phyloP scores from a whole-genome alignment of 1,140 invertebrate genomes.

The Frieseomelitta varia region DNA sequence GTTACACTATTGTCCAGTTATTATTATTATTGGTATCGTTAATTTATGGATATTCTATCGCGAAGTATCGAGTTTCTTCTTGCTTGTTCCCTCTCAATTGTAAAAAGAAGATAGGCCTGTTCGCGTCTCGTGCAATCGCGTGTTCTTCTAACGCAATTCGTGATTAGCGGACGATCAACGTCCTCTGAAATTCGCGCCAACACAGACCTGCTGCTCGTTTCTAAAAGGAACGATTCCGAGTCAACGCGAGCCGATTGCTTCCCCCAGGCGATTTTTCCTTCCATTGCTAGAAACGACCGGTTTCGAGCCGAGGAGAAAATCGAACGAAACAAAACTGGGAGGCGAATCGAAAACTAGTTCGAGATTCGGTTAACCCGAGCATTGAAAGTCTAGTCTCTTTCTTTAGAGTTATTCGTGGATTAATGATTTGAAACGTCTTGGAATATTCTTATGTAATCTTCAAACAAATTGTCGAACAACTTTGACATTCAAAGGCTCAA shows the following conservation, averaged over 20 bases:
- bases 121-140: constrained; percentile 67
- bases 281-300: constrained; percentile 16
- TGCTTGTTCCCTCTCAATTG: too few relatives aligned
- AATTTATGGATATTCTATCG: too few relatives aligned
- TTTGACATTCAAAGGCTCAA: too few relatives aligned
- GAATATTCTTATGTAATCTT: too few relatives aligned
- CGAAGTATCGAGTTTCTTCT: too few relatives aligned
- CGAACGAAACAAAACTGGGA: constrained; percentile 23
- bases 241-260: not conserved
- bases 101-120: not conserved
- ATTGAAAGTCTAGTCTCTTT: too few relatives aligned
- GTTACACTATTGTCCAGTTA: too few relatives aligned
- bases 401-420: too few relatives aligned
- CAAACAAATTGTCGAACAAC: too few relatives aligned
- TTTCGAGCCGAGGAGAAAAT: constrained; percentile 19
- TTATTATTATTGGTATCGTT: too few relatives aligned
- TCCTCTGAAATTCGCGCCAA: not conserved
- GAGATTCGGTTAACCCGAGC: not conserved
- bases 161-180: not conserved
- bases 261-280: not conserved
- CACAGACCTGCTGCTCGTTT: not conserved
- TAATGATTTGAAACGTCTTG: too few relatives aligned
- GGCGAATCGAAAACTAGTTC: not conserved
- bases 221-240: not conserved
- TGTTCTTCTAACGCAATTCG: not conserved